Evolutionary conservation across 2,888 invertebrate genomes (phyloP), one percentile per base, ranked within the genome.

Genomic region (Macropis europaea): DNA sequence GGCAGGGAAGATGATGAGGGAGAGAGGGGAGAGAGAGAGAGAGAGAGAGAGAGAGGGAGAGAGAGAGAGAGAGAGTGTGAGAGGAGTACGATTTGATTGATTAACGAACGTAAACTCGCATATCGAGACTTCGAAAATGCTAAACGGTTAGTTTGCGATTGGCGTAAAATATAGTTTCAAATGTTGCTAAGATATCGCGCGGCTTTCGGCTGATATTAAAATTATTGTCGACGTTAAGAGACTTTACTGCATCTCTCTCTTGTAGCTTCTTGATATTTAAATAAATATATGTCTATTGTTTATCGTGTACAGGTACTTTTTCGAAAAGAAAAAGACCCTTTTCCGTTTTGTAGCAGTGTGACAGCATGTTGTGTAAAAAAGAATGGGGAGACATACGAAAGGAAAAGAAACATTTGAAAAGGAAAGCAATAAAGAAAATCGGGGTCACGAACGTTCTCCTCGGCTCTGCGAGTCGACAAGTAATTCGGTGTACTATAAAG

Each of bases 211-310:
- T 36, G n/a, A 47, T 40, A 48, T 30, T 52, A 36, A 57, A 53
- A 34, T 45, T 24, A 63, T 63, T 43, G 50, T 50, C 50, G 11
- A 34, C 48, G 36, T 43, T 32, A 38, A 26, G 38, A 24, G 15
- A 63, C 17, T 59, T 68, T 38, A 64, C 7, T 28, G 64, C 50
- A 59, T 56, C 75, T 80, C 67, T 81, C 75, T 83, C 77, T 81
- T 87, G 86, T 87, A 86, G 86, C 86, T 82, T 82, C 79, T 80
- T 76, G 76, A 83, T 86, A 82, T 84, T 82, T 68, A 76, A 85
- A 86, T 86, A 87, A 86, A 86, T 79, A 74, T 78, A 79, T 82
- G 75, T 70, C 50, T 70, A 66, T 72, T 66, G 76, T 79, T 68
- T 28, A 69, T 57, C 56, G 36, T 72, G 69, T 72, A 62, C 19